phyloP scores from a whole-genome alignment of 2,113 vertebrate genomes.

The Hemiscyllium ocellatum region DNA sequence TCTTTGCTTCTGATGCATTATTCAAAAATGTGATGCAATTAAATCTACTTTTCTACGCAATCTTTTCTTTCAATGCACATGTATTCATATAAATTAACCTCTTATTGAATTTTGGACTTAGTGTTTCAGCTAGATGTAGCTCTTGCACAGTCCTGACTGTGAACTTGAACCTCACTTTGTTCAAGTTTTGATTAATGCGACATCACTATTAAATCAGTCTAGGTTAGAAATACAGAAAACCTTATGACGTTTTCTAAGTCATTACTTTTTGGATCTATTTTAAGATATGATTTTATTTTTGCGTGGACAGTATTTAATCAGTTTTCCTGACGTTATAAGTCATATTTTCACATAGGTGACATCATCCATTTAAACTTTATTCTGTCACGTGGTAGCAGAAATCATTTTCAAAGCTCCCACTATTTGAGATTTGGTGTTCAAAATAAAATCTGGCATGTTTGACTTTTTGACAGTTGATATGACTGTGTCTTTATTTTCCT shows the following conservation, averaged over 20 bases:
- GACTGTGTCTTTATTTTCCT: neutral
- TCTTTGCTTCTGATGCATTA: conserved; percentile 32
- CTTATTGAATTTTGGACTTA: neutral
- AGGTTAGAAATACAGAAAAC: conserved; percentile 26
- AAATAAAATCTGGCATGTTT: conserved; percentile 1
- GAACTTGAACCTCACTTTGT: conserved; percentile 15
- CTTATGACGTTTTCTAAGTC: conserved; percentile 38
- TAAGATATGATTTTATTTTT: conserved; percentile 9
- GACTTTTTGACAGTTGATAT: neutral
- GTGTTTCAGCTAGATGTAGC: neutral
- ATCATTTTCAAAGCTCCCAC: neutral
- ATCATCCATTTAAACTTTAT: conserved; percentile 14
- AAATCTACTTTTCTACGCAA: conserved; percentile 14
- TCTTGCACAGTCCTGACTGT: neutral
- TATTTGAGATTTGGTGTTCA: neutral
- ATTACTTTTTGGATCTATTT: conserved; percentile 14
- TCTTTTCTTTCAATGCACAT: conserved; percentile 22
- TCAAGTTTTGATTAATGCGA: conserved; percentile 16
- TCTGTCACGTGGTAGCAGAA: neutral
- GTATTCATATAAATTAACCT: neutral
- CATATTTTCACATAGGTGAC: neutral
- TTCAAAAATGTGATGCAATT: conserved; percentile 25
- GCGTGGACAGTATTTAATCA: neutral
- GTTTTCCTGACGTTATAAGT: neutral
- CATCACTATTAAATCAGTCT: neutral